Percentiles rank a stretch among this genome's conserved stretches.
Evolutionary conservation across 1,140 invertebrate genomes (phyloP).

Genomic region (Sinella curviseta): DNA sequence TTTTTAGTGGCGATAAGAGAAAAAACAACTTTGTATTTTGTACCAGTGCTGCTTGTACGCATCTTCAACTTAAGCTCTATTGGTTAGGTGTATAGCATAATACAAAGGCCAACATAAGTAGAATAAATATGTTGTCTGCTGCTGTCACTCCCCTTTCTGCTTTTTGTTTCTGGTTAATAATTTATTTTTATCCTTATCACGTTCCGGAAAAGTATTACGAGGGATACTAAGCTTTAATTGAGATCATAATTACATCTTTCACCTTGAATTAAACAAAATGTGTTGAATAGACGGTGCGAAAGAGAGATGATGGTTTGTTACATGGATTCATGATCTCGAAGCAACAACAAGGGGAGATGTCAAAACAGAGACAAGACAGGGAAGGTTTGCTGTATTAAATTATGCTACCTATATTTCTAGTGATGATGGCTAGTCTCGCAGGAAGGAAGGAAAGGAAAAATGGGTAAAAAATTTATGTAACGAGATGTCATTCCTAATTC

Average conservation of each 20-base stretch:
- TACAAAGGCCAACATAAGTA: neutral
- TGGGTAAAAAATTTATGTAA: neutral
- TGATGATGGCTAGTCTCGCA: neutral
- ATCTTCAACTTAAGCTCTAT: neutral
- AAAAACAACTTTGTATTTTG: neutral
- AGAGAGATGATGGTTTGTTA: too few relatives aligned
- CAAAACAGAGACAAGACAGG: too few relatives aligned
- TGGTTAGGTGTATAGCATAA: neutral
- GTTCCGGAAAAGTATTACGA: too few relatives aligned
- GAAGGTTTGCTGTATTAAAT: too few relatives aligned
- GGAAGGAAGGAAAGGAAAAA: neutral
- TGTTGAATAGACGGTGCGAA: too few relatives aligned
- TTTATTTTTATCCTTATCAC: too few relatives aligned
- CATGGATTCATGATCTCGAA: too few relatives aligned
- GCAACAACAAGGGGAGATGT: too few relatives aligned
- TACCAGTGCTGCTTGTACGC: neutral
- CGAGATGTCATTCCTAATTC: constrained; percentile 3
- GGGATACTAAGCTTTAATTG: neutral
- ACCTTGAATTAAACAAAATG: too few relatives aligned
- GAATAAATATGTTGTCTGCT: neutral
- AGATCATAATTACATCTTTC: neutral
- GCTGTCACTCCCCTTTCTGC: neutral
- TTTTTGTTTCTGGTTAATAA: too few relatives aligned
- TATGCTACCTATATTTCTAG: too few relatives aligned
- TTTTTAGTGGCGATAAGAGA: neutral